Percentiles rank a stretch among this genome's conserved stretches.
phyloP scores from a whole-genome alignment of 2,888 invertebrate genomes.

The Cartodere bifasciata region DNA sequence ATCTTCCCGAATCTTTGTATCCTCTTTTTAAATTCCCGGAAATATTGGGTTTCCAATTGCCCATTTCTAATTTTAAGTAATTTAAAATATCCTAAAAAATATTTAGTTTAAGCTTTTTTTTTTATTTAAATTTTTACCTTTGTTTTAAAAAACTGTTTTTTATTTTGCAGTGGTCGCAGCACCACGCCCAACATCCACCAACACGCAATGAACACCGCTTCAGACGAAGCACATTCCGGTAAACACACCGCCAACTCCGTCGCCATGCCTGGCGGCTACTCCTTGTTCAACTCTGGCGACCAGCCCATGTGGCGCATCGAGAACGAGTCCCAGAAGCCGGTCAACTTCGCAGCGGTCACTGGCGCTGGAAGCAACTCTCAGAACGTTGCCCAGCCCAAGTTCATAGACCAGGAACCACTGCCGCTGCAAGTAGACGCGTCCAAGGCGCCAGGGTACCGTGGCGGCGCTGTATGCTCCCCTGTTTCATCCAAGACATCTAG shows the following conservation, averaged over 20 bases:
- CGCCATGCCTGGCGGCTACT: constrained; percentile 74
- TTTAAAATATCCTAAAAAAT: too few relatives aligned
- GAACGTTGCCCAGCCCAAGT: constrained; percentile 32
- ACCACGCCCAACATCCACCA: constrained; percentile 16
- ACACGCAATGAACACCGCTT: too few relatives aligned
- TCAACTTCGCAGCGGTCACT: constrained; percentile 61
- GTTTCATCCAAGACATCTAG: constrained; percentile 50
- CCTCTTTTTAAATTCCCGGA: too few relatives aligned
- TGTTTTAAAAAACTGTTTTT: too few relatives aligned
- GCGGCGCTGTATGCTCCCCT: constrained; percentile 64
- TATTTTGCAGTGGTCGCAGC: too few relatives aligned
- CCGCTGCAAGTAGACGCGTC: constrained; percentile 65
- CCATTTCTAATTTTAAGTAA: too few relatives aligned
- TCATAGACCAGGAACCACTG: constrained; percentile 41
- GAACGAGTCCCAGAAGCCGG: constrained; percentile 43
- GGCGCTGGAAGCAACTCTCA: constrained; percentile 37
- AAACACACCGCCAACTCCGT: constrained; percentile 27
- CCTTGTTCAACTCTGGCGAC: constrained; percentile 71
- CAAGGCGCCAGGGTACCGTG: constrained; percentile 85
- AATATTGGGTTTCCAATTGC: too few relatives aligned
- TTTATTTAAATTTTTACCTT: too few relatives aligned
- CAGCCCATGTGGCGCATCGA: constrained; percentile 50
- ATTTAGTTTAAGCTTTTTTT: too few relatives aligned
- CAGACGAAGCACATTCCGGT: constrained; percentile 7
- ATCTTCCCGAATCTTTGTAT: too few relatives aligned